Evolutionary conservation across 1,140 invertebrate species (phyloP), one percentile per base, ranked within the genome.

Genomic region (Pseudomyrmex gracilis): DNA sequence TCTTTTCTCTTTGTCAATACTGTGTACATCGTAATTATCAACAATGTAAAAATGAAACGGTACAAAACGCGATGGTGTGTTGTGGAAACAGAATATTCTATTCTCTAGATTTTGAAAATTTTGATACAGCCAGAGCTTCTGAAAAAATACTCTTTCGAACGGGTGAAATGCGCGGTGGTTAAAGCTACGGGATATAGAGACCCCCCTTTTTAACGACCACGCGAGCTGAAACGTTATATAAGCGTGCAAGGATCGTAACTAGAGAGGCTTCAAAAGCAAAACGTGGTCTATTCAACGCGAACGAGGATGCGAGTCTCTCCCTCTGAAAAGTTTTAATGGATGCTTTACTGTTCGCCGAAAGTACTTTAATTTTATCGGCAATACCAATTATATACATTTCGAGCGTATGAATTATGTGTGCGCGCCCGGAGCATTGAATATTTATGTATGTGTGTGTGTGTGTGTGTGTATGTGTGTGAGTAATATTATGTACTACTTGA

Each of bases 321-420:
- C 63, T 22, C 24, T 22, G 73, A 80, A 87, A 87, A 87, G 82
- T 87, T 87, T 84, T 87, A 87, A 87, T 87, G 83, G 82, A 84
- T 51, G 74, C 82, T 82, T 80, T 80, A 87, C 86, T 87, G 86
- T 87, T 84, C 82, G 49, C 63, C 68, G 45, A 57, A 66, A 76
- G 82, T 87, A 57, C 63, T 77, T 87, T 73, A 80, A 87, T 87
- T 87, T 84, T 70, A 73, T 78, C 86, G 82, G 83, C 83, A 87
- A 87, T 60, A 73, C 82, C 82, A 87, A 87, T 87, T 87, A 87
- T 34, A 34, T 60, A 61, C 77, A 78, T 87, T 60, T 24, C 57
- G 57, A 77, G 67, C 85, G 73, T 84, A 70, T 82, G 71, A 87
- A 87, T 87, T 87, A 86, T 51, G 70, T 55, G 74, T 73, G 76